Conservation (phyloP, 2,113 vertebrate species). For the Origma solitaria region DNA sequence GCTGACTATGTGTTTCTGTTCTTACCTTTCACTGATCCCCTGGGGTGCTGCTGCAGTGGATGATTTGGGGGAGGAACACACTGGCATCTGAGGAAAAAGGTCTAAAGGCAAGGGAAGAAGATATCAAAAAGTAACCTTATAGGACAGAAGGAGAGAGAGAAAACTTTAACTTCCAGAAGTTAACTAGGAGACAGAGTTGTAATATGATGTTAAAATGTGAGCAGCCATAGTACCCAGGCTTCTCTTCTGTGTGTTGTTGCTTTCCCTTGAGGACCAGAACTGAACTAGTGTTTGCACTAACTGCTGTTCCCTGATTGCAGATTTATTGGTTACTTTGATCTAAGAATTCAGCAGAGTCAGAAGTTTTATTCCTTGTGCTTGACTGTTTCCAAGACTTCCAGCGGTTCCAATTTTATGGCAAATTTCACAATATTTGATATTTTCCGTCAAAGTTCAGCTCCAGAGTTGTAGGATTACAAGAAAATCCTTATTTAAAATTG, state of each 20-base stretch:
- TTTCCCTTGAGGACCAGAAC: background rate
- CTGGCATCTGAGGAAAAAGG: background rate
- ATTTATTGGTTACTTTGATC: conserved; percentile 46
- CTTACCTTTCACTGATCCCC: background rate
- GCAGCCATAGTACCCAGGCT: background rate
- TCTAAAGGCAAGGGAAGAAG: background rate
- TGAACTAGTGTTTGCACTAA: background rate
- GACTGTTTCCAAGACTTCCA: background rate
- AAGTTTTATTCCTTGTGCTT: conserved; percentile 7
- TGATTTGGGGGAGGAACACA: background rate
- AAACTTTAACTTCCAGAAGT: background rate
- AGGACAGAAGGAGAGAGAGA: background rate
- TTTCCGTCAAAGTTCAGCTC: background rate
- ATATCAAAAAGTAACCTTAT: background rate
- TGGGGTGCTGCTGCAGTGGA: background rate
- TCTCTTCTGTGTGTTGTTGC: background rate
- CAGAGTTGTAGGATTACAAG: conserved; percentile 22
- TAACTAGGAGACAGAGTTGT: background rate
- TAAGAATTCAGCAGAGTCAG: background rate
- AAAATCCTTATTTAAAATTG: background rate
- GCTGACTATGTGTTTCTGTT: background rate
- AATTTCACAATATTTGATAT: conserved; percentile 22
- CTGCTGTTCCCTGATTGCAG: background rate
- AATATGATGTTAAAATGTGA: background rate
- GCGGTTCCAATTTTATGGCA: background rate